Evolutionary conservation across 1,140 invertebrate species (phyloP).

Genomic region (Magallana angulata): DNA sequence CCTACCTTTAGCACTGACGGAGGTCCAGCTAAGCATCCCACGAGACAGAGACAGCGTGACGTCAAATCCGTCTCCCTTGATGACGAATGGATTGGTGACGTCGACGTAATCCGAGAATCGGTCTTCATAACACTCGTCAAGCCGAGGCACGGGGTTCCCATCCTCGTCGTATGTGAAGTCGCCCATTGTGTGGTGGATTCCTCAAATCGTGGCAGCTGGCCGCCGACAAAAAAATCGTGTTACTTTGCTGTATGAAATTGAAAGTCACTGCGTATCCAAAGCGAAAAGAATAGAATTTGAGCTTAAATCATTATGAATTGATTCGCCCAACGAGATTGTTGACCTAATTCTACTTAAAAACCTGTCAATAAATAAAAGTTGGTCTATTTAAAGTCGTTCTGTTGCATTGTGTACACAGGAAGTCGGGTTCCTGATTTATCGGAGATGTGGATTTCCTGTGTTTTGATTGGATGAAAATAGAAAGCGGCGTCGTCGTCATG

Average conservation of each 20-base stretch:
- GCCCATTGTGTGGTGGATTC: slow-evolving; percentile 49
- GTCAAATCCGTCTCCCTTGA: slow-evolving; percentile 67
- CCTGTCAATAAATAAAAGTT: too few relatives aligned
- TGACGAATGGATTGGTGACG: slow-evolving; percentile 65
- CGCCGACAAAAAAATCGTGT: background rate
- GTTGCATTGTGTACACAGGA: slow-evolving; percentile 45
- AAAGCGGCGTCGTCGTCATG: background rate
- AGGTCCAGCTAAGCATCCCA: slow-evolving; percentile 58
- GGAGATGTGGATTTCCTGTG: background rate
- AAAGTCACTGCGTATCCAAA: too few relatives aligned
- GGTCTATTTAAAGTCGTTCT: too few relatives aligned
- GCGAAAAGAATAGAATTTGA: too few relatives aligned
- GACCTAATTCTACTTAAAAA: too few relatives aligned
- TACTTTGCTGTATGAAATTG: background rate
- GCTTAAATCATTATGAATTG: too few relatives aligned
- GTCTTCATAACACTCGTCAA: slow-evolving; percentile 21
- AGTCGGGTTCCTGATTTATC: slow-evolving; percentile 43
- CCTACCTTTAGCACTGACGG: slow-evolving; percentile 57
- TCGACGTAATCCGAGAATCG: slow-evolving; percentile 59
- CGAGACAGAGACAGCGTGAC: slow-evolving; percentile 61
- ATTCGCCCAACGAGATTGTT: too few relatives aligned
- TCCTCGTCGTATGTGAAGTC: slow-evolving; percentile 68
- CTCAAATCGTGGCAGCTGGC: background rate
- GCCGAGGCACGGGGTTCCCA: slow-evolving; percentile 58
- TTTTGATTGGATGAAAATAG: slow-evolving; percentile 43